A percentile compares a stretch with the other conserved stretches of the same genome.
phyloP scores from a whole-genome alignment of 2,797 vertebrate species.

The Myotis planiceps region DNA sequence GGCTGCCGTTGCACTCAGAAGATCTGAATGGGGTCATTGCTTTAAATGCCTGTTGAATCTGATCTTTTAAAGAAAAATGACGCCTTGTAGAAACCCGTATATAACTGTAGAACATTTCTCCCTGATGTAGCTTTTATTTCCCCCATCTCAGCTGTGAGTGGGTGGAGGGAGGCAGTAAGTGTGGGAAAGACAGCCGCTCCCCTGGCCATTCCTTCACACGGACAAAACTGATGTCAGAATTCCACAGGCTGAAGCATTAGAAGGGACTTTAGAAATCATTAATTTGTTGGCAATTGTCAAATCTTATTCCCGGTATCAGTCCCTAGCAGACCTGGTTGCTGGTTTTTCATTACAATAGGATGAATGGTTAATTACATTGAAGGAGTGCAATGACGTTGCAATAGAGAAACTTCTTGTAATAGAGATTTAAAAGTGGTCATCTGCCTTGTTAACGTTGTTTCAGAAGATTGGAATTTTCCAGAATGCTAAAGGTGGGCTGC shows the following conservation, averaged over 20 bases:
- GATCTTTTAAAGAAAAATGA: slow-evolving; percentile 22
- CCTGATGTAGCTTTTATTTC: not conserved
- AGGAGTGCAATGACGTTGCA: not conserved
- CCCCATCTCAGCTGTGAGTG: not conserved
- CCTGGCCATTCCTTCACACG: not conserved
- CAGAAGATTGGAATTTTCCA: not conserved
- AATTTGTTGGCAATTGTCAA: not conserved
- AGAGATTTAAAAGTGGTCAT: not conserved
- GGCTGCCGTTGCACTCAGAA: not conserved
- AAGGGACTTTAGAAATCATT: not conserved
- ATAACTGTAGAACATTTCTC: not conserved
- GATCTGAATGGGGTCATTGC: not conserved
- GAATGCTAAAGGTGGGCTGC: not conserved
- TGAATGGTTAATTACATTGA: not conserved
- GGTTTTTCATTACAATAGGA: not conserved
- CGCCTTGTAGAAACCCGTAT: not conserved
- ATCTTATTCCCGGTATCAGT: not conserved
- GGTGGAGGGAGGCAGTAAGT: not conserved
- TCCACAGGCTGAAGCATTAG: not conserved
- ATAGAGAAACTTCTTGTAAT: not conserved
- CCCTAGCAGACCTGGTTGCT: not conserved
- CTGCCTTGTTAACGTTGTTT: not conserved
- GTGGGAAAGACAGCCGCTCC: not conserved
- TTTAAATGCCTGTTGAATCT: not conserved
- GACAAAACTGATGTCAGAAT: not conserved